These are phyloP conservation scores for Lamprologus ornatipinnis DNA, from an alignment of 2,113 vertebrate genomes.

Conservation along the genomic window DNA sequence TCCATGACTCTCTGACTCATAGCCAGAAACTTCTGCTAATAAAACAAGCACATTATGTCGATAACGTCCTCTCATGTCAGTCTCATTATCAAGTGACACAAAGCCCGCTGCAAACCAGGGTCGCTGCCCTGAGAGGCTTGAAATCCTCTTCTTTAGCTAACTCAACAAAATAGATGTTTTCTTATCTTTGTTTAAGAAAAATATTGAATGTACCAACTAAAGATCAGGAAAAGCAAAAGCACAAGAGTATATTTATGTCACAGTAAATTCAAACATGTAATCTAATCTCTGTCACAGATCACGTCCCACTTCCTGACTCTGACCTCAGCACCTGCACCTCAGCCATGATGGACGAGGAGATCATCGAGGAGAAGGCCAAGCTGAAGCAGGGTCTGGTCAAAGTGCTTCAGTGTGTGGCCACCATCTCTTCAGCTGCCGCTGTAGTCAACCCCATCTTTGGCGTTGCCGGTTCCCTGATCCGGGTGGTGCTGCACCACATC, in stretches of 20 bases:
- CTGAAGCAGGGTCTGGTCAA: slow-evolving; percentile 70
- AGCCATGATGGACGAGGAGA: slow-evolving; percentile 64
- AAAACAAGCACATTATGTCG: not conserved
- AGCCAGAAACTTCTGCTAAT: not conserved
- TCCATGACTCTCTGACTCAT: not conserved
- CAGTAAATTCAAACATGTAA: not conserved
- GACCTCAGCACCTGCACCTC: not conserved
- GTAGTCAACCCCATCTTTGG: slow-evolving; percentile 75
- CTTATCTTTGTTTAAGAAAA: not conserved
- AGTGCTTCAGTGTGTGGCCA: slow-evolving; percentile 68
- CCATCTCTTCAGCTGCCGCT: slow-evolving; percentile 71
- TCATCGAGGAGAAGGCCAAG: slow-evolving; percentile 65
- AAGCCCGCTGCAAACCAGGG: rapidly evolving
- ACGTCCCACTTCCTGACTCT: not conserved
- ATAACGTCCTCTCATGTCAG: not conserved
- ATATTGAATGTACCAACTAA: rapidly evolving
- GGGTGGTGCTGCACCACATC: slow-evolving; percentile 71
- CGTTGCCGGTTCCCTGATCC: slow-evolving; percentile 71
- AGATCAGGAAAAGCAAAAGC: not conserved
- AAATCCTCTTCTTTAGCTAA: not conserved
- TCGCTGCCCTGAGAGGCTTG: rapidly evolving
- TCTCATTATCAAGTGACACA: not conserved
- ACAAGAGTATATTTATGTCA: not conserved
- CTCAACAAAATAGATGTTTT: rapidly evolving
- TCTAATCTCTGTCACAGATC: not conserved